These are phyloP conservation scores for Ruditapes philippinarum DNA, from an alignment of 1,140 invertebrate species.

Conservation along the genomic window DNA sequence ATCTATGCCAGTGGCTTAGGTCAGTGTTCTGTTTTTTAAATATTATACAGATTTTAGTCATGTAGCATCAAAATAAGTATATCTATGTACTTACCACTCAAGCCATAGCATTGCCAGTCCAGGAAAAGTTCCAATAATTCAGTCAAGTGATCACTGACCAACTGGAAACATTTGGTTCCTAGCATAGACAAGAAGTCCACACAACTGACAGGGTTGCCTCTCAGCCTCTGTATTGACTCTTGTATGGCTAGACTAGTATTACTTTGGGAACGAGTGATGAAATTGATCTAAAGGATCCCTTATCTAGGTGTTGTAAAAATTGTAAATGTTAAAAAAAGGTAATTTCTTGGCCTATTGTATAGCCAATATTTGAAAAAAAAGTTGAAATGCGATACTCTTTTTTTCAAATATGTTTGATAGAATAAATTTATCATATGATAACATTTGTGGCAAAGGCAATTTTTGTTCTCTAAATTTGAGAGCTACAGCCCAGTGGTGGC, in stretches of 20 bases:
- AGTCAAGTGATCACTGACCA: conserved; percentile 22
- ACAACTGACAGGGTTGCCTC: conserved; percentile 23
- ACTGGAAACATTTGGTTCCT: neutral
- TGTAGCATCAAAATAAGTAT: too few species aligned
- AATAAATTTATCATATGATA: too few species aligned
- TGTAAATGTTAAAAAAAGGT: neutral
- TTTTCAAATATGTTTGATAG: too few species aligned
- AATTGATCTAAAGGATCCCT: conserved; percentile 31
- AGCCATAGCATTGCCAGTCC: conserved; percentile 34
- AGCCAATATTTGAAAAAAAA: too few species aligned
- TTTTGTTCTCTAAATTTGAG: too few species aligned
- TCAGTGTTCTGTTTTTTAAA: too few species aligned
- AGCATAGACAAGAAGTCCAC: conserved; percentile 47
- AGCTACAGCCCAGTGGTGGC: too few species aligned
- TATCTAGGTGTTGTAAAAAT: conserved; percentile 42
- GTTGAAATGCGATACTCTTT: too few species aligned
- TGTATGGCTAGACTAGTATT: conserved; percentile 38
- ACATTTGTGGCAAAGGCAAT: too few species aligned
- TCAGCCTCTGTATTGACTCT: conserved; percentile 14
- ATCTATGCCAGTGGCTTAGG: too few species aligned
- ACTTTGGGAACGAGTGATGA: conserved; percentile 14
- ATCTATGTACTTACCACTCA: conserved; percentile 39
- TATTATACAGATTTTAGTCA: too few species aligned
- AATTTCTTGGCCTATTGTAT: too few species aligned
- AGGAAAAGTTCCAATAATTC: conserved; percentile 47